phyloP scores from a whole-genome alignment of 2,797 vertebrate species.

The Sebastes wilsoni region DNA sequence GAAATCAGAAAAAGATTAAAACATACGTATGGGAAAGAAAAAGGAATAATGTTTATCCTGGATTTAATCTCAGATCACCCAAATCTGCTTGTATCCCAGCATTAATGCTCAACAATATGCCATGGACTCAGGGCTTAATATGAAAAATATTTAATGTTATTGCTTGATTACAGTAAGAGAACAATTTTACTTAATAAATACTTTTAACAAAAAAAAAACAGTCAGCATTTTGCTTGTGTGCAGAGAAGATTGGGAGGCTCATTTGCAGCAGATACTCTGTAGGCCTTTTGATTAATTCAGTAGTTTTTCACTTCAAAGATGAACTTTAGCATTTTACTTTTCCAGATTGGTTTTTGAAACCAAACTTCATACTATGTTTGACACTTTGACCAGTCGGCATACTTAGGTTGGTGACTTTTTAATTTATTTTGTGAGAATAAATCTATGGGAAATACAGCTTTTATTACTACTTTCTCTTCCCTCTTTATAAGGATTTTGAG shows the following conservation, averaged over 20 bases:
- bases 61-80: constrained; percentile 44
- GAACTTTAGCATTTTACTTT: not conserved
- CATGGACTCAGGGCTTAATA: constrained; percentile 14
- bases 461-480: constrained; percentile 9
- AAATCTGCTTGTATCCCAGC: constrained; percentile 43
- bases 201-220: not conserved
- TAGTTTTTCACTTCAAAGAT: not conserved
- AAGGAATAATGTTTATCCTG: constrained; percentile 17
- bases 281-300: not conserved
- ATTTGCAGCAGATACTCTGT: not conserved
- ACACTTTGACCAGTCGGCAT: not conserved
- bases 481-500: constrained; percentile 30
- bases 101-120: constrained; percentile 45
- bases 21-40: not conserved
- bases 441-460: constrained; percentile 7
- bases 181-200: not conserved
- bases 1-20: not conserved
- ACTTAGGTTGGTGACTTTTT: constrained; percentile 1
- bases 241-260: not conserved
- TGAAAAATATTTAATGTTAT: constrained; percentile 39
- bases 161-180: constrained; percentile 9
- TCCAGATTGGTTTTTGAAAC: not conserved
- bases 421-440: constrained; percentile 8
- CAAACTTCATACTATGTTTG: not conserved
- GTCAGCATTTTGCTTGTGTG: not conserved